Percentiles rank a stretch among this genome's conserved stretches.
Evolutionary conservation across 2,113 vertebrate genomes (phyloP).

Genomic region (Psettodes erumei): DNA sequence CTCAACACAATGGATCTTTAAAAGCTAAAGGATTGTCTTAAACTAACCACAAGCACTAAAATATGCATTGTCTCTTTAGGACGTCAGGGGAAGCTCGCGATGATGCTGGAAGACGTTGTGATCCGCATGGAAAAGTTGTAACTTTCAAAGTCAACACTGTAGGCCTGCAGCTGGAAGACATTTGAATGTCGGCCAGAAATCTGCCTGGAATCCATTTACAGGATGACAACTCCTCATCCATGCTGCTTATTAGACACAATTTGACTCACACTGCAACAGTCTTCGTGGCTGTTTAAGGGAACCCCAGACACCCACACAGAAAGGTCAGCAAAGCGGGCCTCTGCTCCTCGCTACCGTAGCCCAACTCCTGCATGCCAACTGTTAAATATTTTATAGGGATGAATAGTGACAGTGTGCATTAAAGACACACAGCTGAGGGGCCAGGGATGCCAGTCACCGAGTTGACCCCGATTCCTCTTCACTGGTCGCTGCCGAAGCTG

Average conservation of each 20-base stretch:
- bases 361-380: constrained; percentile 51
- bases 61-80: not conserved
- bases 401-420: constrained; percentile 69
- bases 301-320: constrained; percentile 34
- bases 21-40: not conserved
- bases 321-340: constrained; percentile 58
- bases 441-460: constrained; percentile 48
- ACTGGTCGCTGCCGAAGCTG: not conserved
- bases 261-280: constrained; percentile 17
- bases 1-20: not conserved
- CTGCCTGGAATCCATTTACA: constrained; percentile 3
- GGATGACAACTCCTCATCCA: not conserved
- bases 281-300: constrained; percentile 19
- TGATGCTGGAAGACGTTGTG: not conserved
- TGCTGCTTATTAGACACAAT: constrained; percentile 30
- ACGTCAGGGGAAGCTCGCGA: not conserved
- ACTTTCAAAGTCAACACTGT: constrained; percentile 2
- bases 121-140: not conserved
- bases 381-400: constrained; percentile 75
- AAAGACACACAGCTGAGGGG: constrained; percentile 58
- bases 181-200: not conserved
- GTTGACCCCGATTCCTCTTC: constrained; percentile 60
- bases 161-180: constrained; percentile 1
- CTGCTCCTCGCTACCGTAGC: constrained; percentile 51
- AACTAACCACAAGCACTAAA: not conserved